Conservation (phyloP, 2,797 vertebrate species). For the Pelochelys cantorii region DNA sequence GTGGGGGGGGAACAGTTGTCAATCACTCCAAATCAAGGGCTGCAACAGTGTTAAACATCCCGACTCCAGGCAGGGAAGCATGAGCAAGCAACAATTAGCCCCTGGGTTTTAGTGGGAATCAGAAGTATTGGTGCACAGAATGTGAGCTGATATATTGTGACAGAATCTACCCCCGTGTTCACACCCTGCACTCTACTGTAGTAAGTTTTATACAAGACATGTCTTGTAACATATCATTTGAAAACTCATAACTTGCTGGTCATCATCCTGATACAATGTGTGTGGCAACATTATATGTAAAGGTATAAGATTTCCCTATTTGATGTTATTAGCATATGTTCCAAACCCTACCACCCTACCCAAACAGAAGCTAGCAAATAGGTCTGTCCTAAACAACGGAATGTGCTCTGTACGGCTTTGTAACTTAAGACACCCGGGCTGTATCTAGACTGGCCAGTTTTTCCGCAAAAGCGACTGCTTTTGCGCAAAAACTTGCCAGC, state of each 20-base stretch:
- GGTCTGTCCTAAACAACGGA: not conserved
- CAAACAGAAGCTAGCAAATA: not conserved
- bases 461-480: too few species aligned
- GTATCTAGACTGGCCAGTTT: too few species aligned
- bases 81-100: not conserved
- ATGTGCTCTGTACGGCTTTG: not conserved
- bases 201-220: not conserved
- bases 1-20: conserved; percentile 29
- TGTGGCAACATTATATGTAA: not conserved
- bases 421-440: too few species aligned
- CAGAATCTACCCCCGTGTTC: not conserved
- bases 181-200: not conserved
- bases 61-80: conserved; percentile 20
- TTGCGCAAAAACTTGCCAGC: too few species aligned
- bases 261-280: not conserved
- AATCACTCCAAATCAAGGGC: conserved; percentile 57
- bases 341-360: not conserved
- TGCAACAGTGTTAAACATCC: conserved; percentile 37
- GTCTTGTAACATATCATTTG: not conserved
- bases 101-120: not conserved
- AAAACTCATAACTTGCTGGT: not conserved
- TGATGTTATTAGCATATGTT: not conserved
- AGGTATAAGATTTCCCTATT: not conserved
- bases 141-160: not conserved
- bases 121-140: not conserved